Base-by-base conservation (phyloP, 2,888 invertebrate genomes). In the Dendrolimus houi region DNA sequence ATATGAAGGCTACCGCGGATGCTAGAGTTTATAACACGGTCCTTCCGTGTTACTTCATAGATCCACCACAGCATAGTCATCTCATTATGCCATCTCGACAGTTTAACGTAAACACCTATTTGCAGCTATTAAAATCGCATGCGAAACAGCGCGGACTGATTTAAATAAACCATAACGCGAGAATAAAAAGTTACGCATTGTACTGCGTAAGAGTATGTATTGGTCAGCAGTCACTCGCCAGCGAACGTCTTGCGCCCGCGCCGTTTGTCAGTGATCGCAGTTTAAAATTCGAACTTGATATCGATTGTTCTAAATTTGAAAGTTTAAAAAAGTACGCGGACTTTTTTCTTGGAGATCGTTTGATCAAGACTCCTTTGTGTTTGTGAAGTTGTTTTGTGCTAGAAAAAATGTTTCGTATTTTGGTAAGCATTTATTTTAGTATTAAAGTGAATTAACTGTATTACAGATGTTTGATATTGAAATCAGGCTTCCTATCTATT, bases 181-280 rank as follows among this genome's bases (percentile, higher is more conserved):
- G 62, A 63, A 69, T 68, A 69, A 64, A 67, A 64, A 66, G 59
- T 63, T 53, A 55, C 52, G 56, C 54, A 59, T 29, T 29, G 58
- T 59, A 59, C 57, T 59, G 66, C 66, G 66, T 64, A 61, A 60
- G 57, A 56, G 6, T 29, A 29, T 29, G 29, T 29, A 29, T 29
- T 29, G 29, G 60, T 29, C 61, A 54, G 17, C 56, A 62, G 73
- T 61, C 81, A 81, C 65, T 77, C 70, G 57, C 57, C 63, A 57
- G 59, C 69, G 65, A 64, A 67, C 75, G 67, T 58, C 62, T 29
- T 29, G 29, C 29, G 29, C 29, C 29, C 62, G 75, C 65, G 67
- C 62, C 64, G 68, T 59, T 60, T 61, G 62, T 71, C 66, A 68
- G 82, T 68, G 74, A 72, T 70, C 65, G 10, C 57, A 68, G 64